These are phyloP conservation scores for Drosophila asahinai DNA, from an alignment of 1,140 invertebrate genomes.

Conservation along the genomic window DNA sequence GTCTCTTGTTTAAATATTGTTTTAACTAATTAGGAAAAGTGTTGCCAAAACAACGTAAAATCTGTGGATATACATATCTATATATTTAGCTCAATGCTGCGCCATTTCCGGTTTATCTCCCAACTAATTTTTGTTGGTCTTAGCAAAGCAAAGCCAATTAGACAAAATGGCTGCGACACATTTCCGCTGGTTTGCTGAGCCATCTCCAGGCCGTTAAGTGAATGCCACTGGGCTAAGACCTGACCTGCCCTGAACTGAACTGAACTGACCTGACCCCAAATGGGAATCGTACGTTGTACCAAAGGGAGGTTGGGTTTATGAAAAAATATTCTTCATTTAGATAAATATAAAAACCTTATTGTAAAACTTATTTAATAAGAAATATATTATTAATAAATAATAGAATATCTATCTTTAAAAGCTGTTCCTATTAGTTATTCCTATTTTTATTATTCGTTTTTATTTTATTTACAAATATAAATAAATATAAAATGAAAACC, in stretches of 20 bases:
- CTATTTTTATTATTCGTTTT: too few relatives aligned
- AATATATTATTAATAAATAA: too few relatives aligned
- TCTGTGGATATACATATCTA: constrained; percentile 21
- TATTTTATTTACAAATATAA: too few relatives aligned
- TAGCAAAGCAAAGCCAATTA: constrained; percentile 73
- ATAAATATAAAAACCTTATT: too few relatives aligned
- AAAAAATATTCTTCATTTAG: too few relatives aligned
- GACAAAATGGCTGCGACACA: constrained; percentile 82
- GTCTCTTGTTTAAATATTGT: constrained; percentile 68
- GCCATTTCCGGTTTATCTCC: constrained; percentile 78
- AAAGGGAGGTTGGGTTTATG: too few relatives aligned
- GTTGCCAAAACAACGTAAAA: constrained; percentile 58
- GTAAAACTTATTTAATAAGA: too few relatives aligned
- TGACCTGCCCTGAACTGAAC: constrained; percentile 25
- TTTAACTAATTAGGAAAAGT: constrained; percentile 76
- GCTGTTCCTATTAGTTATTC: too few relatives aligned
- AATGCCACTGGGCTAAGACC: constrained; percentile 31
- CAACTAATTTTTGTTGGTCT: constrained; percentile 39
- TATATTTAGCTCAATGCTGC: constrained; percentile 65
- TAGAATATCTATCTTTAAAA: too few relatives aligned
- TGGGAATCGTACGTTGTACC: neutral
- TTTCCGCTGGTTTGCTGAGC: constrained; percentile 73
- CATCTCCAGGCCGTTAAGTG: constrained; percentile 26
- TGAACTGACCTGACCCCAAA: constrained; percentile 11
- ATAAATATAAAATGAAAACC: too few relatives aligned